Base-by-base conservation (phyloP, 2,113 vertebrate genomes). In the Amblyopsis rosae region DNA sequence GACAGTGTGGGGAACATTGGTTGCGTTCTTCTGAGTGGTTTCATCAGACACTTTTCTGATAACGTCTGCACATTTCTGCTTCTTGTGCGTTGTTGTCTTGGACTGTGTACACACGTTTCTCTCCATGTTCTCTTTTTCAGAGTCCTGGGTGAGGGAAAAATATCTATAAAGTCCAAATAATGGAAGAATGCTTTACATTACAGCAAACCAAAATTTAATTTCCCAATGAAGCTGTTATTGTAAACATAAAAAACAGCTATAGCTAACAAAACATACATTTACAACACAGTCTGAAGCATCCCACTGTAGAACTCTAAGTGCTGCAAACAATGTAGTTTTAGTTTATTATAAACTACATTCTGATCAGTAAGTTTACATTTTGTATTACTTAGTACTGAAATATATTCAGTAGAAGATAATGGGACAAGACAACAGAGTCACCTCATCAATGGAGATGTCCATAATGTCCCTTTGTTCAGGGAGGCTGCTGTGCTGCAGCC, bases 81-180 rank as follows among this genome's bases (percentile, higher is more conserved):
- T 51, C 62, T 82, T 82, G 65, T 67, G 50, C 7, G 62, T 66
- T 77, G 46, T 71, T 32, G 15, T 59, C 26, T 75, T 62, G 58
- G 70, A 48, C 47, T 8, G 13, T 50, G 45, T 19, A 2, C 35
- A 0, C 1, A 77, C 0, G 53, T 56, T 73, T 4, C 69, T 62
- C 12, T 81, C 66, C 33, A 61, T 54, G 62, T 86, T 83, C 73
- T 86, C 85, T 65, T 82, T 82, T 58, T 83, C 85, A 56, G 75
- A 84, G 55, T 83, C 80, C 88, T 90, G 46, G 32, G 11, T 65
- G 19, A 80, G 62, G 9, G 77, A 1, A 85, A 78, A 72, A 79
- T 69, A 33, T 0, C 12, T 48, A 72, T 45, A 8, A 61, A 50
- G 6, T 3, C 35, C 11, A n/a, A 3, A 17, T 33, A 17, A 9